phyloP scores from a whole-genome alignment of 2,113 vertebrate genomes.

The Neodon shergylaensis region DNA sequence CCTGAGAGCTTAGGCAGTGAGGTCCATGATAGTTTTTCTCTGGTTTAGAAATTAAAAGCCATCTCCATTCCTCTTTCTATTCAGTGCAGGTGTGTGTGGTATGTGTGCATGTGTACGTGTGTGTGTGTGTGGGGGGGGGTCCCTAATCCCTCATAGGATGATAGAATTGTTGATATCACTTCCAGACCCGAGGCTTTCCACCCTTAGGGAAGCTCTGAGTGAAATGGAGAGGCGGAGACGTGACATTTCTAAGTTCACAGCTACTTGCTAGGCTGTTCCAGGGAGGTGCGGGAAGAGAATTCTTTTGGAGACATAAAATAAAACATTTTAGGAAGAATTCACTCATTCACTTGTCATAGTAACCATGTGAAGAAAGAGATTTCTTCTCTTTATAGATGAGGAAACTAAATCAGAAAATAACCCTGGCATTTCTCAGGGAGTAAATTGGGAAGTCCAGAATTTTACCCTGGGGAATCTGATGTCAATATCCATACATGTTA shows the following conservation, averaged over 20 bases:
- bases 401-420: background rate
- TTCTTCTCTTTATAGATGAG: background rate
- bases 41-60: background rate
- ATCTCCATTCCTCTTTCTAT: rapidly evolving
- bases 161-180: no score
- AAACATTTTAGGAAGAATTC: background rate
- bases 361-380: background rate
- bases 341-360: no score
- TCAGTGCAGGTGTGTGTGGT: background rate
- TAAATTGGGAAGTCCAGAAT: background rate
- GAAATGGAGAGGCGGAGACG: no score
- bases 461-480: background rate
- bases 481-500: background rate
- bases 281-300: background rate
- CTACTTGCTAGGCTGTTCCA: rapidly evolving
- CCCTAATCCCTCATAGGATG: background rate
- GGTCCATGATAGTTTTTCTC: rapidly evolving
- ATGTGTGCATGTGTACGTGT: background rate
- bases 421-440: background rate
- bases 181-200: background rate
- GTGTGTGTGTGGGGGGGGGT: no score
- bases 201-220: background rate
- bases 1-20: background rate
- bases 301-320: background rate
- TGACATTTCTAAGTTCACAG: background rate